Evolutionary conservation across 2,113 vertebrate genomes (phyloP), one percentile per base, ranked within the genome.

Genomic region (Mesitornis unicolor): DNA sequence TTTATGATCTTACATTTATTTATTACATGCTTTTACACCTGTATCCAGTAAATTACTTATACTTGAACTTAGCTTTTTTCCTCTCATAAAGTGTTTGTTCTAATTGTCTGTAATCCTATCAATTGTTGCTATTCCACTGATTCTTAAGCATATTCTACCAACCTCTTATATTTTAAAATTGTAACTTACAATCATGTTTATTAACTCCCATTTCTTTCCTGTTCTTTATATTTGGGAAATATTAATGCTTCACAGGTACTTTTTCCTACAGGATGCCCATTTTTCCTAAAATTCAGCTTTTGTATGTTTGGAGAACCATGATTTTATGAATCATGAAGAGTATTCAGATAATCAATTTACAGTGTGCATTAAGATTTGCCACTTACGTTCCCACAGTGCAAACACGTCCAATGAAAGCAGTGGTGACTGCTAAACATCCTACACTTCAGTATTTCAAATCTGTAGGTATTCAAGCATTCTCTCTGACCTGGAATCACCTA

Each of bases 221-320:
- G 13, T 19, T 92, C 33, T 64, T 90, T 31, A 26, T 7, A 28
- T 45, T 42, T 42, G 7, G 11, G 50, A 83, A 88, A 61, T 17
- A 2, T 9, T 89, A 90, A 13, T 56, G 33, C 45, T 92, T 77
- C 59, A 57, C 8, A 15, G 8, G 22, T 87, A 10, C 0, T 38
- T 92, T 77, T 68, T 65, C 51, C 22, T 65, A 25, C 9, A 47
- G 33, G 16, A 42, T 50, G 12, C 3, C 2, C 73, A 73, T 38
- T 65, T 83, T 47, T 9, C 0, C 2, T 1, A 1, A 11, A 0
- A 10, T 3, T 3, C 10, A 53, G 47, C 19, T 63, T 42, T 40
- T 9, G 16, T 68, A 11, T 26, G 18, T 51, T 73, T 28, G 11
- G 14, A 81, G 28, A 25, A 31, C 61, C 24, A 42, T 56, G 9